phyloP scores from a whole-genome alignment of 1,140 invertebrate species.

The Stenopsyche tienmushanensis region DNA sequence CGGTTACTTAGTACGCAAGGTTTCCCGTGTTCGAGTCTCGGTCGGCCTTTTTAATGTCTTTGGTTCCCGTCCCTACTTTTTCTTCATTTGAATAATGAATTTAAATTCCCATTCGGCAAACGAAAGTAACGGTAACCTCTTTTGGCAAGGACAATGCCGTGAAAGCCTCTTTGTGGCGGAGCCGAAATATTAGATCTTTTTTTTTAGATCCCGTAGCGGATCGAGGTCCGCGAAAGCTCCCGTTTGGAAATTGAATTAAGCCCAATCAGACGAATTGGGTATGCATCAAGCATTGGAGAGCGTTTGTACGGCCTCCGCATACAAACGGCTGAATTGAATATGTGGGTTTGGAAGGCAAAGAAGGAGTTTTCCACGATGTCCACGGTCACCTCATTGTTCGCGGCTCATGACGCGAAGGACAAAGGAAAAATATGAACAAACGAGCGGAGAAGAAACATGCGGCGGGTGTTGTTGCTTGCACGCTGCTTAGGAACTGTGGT shows the following conservation, averaged over 20 bases:
- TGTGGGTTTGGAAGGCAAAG: background rate
- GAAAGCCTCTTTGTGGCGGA: background rate
- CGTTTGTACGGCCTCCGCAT: background rate
- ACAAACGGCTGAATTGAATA: background rate
- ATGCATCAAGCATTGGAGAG: too few species aligned
- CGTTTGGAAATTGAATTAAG: too few species aligned
- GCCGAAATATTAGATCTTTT: conserved; percentile 6
- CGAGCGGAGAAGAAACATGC: conserved; percentile 32
- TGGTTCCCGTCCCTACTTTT: conserved; percentile 11
- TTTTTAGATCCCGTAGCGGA: too few species aligned
- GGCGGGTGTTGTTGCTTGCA: conserved; percentile 38
- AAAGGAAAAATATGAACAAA: conserved; percentile 32
- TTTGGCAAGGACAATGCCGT: conserved; percentile 20
- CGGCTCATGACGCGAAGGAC: too few species aligned
- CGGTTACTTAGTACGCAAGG: background rate
- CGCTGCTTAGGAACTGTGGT: conserved; percentile 15
- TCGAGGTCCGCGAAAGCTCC: too few species aligned
- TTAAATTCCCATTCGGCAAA: conserved; percentile 35
- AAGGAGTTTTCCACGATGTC: background rate
- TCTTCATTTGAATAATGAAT: conserved; percentile 41
- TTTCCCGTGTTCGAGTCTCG: background rate
- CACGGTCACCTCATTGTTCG: background rate
- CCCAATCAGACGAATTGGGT: too few species aligned
- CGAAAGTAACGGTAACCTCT: conserved; percentile 13
- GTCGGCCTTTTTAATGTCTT: conserved; percentile 8